These are phyloP conservation scores for Pandemis corylana DNA, from an alignment of 2,888 invertebrate genomes.

Conservation along the genomic window DNA sequence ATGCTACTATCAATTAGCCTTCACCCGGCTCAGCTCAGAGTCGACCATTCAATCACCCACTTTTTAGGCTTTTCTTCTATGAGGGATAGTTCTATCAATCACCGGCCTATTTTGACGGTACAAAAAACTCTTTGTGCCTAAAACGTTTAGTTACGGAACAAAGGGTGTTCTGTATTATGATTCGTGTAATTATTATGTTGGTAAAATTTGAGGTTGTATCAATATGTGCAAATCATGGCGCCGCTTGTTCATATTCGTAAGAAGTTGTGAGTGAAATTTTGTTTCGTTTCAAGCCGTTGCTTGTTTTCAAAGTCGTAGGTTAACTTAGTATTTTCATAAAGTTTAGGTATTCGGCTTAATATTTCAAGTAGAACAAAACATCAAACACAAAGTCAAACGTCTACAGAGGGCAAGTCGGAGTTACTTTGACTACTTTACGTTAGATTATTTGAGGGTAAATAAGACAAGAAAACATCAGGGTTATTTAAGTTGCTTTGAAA, in stretches of 20 bases:
- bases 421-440: neutral
- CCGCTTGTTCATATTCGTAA: neutral
- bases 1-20: constrained; percentile 62
- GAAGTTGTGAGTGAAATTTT: neutral
- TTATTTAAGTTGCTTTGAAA: neutral
- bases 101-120: constrained; percentile 25
- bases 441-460: neutral
- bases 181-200: constrained; percentile 32
- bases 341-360: neutral
- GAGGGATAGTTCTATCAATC: constrained; percentile 37
- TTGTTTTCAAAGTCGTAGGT: neutral
- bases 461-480: neutral
- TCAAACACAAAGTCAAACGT: constrained; percentile 3
- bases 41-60: constrained; percentile 54
- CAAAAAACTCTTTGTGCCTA: constrained; percentile 35
- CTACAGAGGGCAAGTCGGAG: neutral
- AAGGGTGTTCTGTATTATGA: constrained; percentile 31
- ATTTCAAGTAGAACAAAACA: constrained; percentile 4
- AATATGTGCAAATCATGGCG: constrained; percentile 30
- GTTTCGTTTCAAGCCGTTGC: neutral
- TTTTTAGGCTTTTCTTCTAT: constrained; percentile 32
- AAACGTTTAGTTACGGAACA: constrained; percentile 30
- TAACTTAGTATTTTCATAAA: neutral
- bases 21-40: constrained; percentile 48
- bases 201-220: constrained; percentile 8